These are phyloP conservation scores for Corythornis madagascariensis DNA, from an alignment of 2,113 vertebrate genomes.

Conservation along the genomic window DNA sequence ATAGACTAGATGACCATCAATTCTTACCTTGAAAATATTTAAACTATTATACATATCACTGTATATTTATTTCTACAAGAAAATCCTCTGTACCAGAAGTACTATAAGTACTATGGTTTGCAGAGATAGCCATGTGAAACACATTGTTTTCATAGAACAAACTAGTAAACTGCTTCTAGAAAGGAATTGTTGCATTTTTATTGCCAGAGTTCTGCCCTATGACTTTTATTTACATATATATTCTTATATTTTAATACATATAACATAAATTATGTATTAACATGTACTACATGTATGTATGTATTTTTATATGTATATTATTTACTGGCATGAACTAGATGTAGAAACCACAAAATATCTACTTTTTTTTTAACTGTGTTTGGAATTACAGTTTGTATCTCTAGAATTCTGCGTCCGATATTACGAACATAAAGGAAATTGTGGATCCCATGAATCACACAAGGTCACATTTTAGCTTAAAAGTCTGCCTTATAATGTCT, in stretches of 20 bases:
- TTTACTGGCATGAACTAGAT: not conserved
- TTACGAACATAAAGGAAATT: not conserved
- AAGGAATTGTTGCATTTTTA: not conserved
- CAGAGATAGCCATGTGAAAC: constrained; percentile 33
- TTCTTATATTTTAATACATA: not conserved
- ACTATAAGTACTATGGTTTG: not conserved
- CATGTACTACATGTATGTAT: not conserved
- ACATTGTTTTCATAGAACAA: constrained; percentile 17
- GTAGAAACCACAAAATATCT: not conserved
- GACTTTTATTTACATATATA: not conserved
- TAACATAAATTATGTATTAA: not conserved
- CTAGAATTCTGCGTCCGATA: not conserved
- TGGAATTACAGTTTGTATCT: not conserved
- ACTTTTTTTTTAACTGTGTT: not conserved
- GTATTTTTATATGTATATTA: not conserved
- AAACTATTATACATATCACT: not conserved
- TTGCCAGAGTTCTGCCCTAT: not conserved
- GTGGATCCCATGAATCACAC: not conserved
- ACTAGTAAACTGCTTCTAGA: constrained; percentile 19
- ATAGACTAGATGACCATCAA: not conserved
- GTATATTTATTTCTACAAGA: constrained; percentile 36
- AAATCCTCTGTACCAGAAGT: constrained; percentile 44
- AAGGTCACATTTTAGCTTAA: not conserved
- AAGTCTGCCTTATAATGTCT: not conserved
- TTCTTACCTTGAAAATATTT: not conserved